Evolutionary conservation across 1,140 invertebrate species (phyloP).

Genomic region (Aphelenchoides besseyi): DNA sequence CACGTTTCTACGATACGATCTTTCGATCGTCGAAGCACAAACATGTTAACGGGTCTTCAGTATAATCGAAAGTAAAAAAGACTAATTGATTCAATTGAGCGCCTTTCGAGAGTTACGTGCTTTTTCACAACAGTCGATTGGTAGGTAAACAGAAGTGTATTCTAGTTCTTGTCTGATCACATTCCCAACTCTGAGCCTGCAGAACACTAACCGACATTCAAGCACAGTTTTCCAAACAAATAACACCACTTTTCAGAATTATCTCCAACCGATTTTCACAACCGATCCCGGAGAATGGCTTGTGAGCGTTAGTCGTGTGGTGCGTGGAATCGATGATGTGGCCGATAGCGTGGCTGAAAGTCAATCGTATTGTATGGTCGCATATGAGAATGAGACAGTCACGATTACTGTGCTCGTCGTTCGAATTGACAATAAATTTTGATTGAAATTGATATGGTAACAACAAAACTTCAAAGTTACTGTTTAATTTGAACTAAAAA

Average conservation of each 20-base stretch:
- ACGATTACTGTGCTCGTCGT: background rate
- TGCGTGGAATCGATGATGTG: background rate
- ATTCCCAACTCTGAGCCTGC: background rate
- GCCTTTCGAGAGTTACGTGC: too few relatives aligned
- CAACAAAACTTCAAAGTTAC: too few relatives aligned
- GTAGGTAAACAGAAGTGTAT: background rate
- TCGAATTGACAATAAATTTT: background rate
- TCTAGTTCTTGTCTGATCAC: too few relatives aligned
- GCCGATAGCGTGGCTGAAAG: background rate
- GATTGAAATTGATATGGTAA: background rate
- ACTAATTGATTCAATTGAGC: too few relatives aligned
- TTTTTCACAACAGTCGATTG: background rate
- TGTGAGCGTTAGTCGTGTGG: background rate
- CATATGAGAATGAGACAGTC: background rate
- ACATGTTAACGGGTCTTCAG: too few relatives aligned
- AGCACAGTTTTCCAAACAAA: background rate
- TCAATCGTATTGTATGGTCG: constrained; percentile 1
- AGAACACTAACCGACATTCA: background rate
- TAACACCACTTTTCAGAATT: background rate
- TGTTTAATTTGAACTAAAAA: too few relatives aligned
- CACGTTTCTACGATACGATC: too few relatives aligned
- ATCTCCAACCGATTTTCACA: background rate
- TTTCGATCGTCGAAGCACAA: too few relatives aligned
- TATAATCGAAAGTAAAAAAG: too few relatives aligned
- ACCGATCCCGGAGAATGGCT: background rate